Evolutionary conservation across 2,113 vertebrate genomes (phyloP).

Genomic region (Cololabis saira): DNA sequence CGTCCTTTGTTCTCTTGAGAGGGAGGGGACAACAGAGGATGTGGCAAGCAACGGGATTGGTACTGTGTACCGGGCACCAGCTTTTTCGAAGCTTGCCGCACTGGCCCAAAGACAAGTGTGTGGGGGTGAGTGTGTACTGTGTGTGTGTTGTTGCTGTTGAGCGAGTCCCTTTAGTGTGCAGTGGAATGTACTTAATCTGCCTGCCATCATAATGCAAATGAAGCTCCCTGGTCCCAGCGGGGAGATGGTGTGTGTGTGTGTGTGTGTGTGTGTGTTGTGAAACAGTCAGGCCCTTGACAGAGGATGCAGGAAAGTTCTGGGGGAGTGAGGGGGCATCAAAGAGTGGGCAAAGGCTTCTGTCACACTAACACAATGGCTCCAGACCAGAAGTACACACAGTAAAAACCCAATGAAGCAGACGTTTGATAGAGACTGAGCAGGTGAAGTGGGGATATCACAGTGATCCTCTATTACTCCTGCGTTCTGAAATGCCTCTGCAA

Average conservation of each 20-base stretch:
- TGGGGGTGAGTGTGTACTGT: conserved; percentile 29
- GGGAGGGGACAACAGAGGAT: conserved; percentile 62
- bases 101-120: conserved; percentile 59
- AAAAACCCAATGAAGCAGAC: conserved; percentile 13
- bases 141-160: conserved; percentile 3
- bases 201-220: conserved; percentile 78
- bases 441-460: conserved; percentile 16
- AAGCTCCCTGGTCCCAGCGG: conserved; percentile 65
- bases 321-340: conserved; percentile 62
- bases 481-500: conserved; percentile 1
- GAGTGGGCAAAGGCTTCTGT: conserved; percentile 57
- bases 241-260: conserved; percentile 27
- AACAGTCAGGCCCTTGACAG: conserved; percentile 37
- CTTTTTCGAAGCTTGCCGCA: conserved; percentile 61
- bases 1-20: conserved; percentile 69
- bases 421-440: conserved; percentile 32
- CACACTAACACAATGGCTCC: conserved; percentile 54
- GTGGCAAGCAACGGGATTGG: conserved; percentile 78
- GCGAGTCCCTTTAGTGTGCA: conserved; percentile 71
- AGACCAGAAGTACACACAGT: conserved; percentile 41
- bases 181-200: conserved; percentile 80
- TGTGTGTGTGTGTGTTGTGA: conserved; percentile 29
- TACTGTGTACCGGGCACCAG: conserved; percentile 63
- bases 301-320: conserved; percentile 46
- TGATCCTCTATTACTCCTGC: not conserved